These are phyloP conservation scores for Drosophila lutescens DNA, from an alignment of 2,888 invertebrate species.

Conservation along the genomic window DNA sequence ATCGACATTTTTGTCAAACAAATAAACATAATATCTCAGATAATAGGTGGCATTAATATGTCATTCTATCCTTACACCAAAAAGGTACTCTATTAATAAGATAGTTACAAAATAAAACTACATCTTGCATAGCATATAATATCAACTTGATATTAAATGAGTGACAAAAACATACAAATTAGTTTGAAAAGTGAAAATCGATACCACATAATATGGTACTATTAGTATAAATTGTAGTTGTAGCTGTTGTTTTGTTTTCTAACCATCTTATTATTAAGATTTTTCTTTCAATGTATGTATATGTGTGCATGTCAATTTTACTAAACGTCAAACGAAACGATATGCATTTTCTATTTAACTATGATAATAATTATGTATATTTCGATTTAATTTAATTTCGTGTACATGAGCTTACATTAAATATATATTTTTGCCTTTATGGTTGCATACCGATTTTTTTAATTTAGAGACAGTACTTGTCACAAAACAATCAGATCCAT, in stretches of 20 bases:
- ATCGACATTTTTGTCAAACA: conserved; percentile 25
- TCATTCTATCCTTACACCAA: conserved; percentile 5
- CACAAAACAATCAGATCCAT: conserved; percentile 12
- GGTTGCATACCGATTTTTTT: conserved; percentile 4
- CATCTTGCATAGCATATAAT: too few species aligned
- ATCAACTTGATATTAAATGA: too few species aligned
- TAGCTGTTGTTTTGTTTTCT: too few species aligned
- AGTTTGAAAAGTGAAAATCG: too few species aligned
- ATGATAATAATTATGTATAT: conserved; percentile 28
- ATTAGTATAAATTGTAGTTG: too few species aligned
- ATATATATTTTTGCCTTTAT: conserved; percentile 7
- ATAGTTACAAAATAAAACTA: too few species aligned
- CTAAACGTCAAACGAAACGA: conserved; percentile 71
- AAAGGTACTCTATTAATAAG: too few species aligned
- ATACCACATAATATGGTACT: too few species aligned
- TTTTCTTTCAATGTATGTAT: not conserved
- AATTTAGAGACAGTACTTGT: conserved; percentile 29
- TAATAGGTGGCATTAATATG: conserved; percentile 38
- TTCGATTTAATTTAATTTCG: conserved; percentile 1
- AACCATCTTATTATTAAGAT: too few species aligned
- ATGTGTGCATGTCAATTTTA: conserved; percentile 54
- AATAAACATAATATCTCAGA: conserved; percentile 44
- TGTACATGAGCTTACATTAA: conserved; percentile 21
- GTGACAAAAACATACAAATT: too few species aligned
- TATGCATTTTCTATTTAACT: conserved; percentile 54